Base-by-base conservation (phyloP, 1,140 invertebrate genomes). In the Phenacoccus solenopsis region DNA sequence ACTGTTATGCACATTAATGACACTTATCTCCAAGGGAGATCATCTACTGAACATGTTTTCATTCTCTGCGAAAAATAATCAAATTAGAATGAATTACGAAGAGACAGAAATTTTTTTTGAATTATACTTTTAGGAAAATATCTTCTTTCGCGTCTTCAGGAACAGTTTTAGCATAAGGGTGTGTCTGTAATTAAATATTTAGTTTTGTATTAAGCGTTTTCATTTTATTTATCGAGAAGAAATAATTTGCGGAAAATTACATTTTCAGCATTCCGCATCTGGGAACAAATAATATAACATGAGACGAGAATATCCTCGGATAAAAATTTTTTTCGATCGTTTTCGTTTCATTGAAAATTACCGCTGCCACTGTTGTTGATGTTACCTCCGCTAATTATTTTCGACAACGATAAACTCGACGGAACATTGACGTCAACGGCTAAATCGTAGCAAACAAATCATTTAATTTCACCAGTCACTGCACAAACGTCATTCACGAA, bases 251-350 rank as follows among this genome's bases (percentile, higher is more conserved):
- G 22, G 70, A 57, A 72, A 69, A 75, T 77, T 76, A 82, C 82
- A 32, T 82, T 78, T 68, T 83, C 81, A 68, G 87, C 84, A 75
- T 90, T n/a, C 86, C 72, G 90, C 90, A 85, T 96, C 93, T 67
- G 93, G 92, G 78, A 96, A 96, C 20, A 97, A 78, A 79, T 88
- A 95, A 76, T 90, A 87, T 22, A 97, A 77, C 70, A 96, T 86
- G 87, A 83, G 74, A 88, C 85, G 1, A 96, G 77, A 70, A 90
- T 81, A 20, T 89, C 87, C 73, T 88, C 86, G 16, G 86, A 80
- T 75, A 96, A 87, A 16, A 25, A 64, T 27, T 27, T 64, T n/a
- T 16, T 64, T 64, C 2, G 59, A 25, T 25, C 22, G 12, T n/a
- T 27, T 25, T 64, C 10, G 21, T 64, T 64, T 64, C 59, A 64